Percentiles rank a stretch among this genome's conserved stretches.
Evolutionary conservation across 2,113 vertebrate species (phyloP).

Genomic region (Gavia stellata): DNA sequence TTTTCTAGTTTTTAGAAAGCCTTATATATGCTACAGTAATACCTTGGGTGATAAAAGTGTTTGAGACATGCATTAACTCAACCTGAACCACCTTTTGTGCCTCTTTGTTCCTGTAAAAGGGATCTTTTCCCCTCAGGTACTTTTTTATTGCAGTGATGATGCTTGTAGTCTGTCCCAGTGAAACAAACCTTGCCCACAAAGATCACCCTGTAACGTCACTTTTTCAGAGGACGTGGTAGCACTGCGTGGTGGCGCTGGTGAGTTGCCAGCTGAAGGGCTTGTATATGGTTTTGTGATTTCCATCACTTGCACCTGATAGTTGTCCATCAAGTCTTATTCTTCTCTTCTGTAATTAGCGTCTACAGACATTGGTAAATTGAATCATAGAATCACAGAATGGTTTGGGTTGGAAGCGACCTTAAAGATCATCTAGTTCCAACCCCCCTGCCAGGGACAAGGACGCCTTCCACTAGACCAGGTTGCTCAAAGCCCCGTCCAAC

Average conservation of each 20-base stretch:
- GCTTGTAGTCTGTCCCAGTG: neutral
- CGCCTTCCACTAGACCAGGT: too few species aligned
- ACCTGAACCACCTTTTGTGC: neutral
- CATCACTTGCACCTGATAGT: neutral
- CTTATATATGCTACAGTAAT: neutral
- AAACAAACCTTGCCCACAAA: neutral
- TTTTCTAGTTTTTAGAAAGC: neutral
- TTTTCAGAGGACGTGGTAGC: neutral
- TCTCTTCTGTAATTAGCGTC: neutral
- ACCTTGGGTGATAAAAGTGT: neutral
- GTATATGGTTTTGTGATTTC: neutral
- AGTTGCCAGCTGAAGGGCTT: neutral
- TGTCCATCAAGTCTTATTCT: neutral
- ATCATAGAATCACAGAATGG: too few species aligned
- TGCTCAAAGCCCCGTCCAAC: too few species aligned
- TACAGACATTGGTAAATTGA: neutral
- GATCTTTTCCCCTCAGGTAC: neutral
- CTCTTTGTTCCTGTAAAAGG: neutral
- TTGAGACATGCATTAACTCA: neutral
- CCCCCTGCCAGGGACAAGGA: too few species aligned
- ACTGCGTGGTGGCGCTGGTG: too few species aligned
- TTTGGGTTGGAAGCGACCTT: too few species aligned
- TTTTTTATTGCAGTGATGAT: neutral
- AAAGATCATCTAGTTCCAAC: too few species aligned
- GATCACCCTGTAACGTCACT: neutral